Evolutionary conservation across 1,140 invertebrate species (phyloP).

Genomic region (Drosophila biarmipes): DNA sequence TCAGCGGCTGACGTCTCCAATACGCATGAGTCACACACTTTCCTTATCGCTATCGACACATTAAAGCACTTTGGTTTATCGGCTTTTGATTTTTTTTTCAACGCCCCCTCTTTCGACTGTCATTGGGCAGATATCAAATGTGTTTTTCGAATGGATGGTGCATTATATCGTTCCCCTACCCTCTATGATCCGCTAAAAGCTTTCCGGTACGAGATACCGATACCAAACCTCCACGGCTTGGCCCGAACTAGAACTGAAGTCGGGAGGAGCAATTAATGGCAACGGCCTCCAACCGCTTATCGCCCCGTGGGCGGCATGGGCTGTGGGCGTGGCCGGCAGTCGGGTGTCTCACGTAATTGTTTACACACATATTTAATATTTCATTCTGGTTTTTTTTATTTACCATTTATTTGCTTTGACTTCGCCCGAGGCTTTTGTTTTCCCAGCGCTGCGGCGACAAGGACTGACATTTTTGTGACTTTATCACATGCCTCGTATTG

Average conservation of each 20-base stretch:
- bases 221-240: conserved; percentile 26
- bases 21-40: conserved; percentile 44
- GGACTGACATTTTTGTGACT: conserved; percentile 77
- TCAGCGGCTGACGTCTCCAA: conserved; percentile 61
- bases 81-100: conserved; percentile 10
- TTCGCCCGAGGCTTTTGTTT: conserved; percentile 65
- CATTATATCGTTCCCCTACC: background rate
- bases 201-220: conserved; percentile 21
- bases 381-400: conserved; percentile 37
- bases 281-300: conserved; percentile 56
- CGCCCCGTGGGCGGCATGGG: conserved; percentile 13
- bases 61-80: conserved; percentile 55
- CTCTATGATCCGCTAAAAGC: conserved; percentile 24
- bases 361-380: conserved; percentile 72
- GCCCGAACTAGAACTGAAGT: conserved; percentile 42
- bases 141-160: conserved; percentile 1
- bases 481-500: conserved; percentile 81
- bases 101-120: conserved; percentile 35
- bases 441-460: conserved; percentile 70
- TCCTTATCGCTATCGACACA: conserved; percentile 37
- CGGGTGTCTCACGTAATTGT: conserved; percentile 78
- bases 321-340: conserved; percentile 21
- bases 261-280: conserved; percentile 42
- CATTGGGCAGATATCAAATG: conserved; percentile 19
- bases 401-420: conserved; percentile 73